These are phyloP conservation scores for Auanema sp. DNA, from an alignment of 2,888 invertebrate genomes.

Conservation along the genomic window DNA sequence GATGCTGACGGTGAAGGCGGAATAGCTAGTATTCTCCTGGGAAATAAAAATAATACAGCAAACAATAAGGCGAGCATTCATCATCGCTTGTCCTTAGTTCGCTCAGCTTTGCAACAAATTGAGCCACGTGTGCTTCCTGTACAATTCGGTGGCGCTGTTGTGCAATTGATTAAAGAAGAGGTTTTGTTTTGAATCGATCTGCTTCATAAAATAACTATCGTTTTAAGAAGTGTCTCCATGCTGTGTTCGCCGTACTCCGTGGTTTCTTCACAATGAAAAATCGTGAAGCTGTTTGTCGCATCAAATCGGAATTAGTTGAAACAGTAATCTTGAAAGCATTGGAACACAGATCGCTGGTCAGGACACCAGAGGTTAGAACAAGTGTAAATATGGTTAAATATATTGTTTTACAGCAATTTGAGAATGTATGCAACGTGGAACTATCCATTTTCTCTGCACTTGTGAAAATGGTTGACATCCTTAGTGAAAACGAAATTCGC, in stretches of 20 bases:
- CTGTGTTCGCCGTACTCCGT: slow-evolving; percentile 35
- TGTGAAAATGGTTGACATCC: slow-evolving; percentile 29
- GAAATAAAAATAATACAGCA: too few relatives aligned
- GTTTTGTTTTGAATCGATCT: slow-evolving; percentile 10
- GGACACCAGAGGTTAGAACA: slow-evolving; percentile 28
- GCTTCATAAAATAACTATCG: neutral
- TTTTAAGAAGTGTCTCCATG: slow-evolving; percentile 33
- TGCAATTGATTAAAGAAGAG: slow-evolving; percentile 31
- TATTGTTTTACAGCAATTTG: slow-evolving; percentile 27
- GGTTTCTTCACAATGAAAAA: slow-evolving; percentile 26
- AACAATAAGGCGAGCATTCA: neutral
- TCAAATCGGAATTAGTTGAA: slow-evolving; percentile 19
- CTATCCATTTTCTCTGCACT: slow-evolving; percentile 25
- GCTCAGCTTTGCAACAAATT: slow-evolving; percentile 33
- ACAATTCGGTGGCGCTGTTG: slow-evolving; percentile 31
- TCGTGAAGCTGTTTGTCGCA: slow-evolving; percentile 20
- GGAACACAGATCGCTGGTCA: slow-evolving; percentile 23
- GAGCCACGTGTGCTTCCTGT: slow-evolving; percentile 37
- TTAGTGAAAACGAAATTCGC: slow-evolving; percentile 42
- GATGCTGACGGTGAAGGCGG: slow-evolving; percentile 3
- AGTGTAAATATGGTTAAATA: neutral
- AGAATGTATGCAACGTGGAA: slow-evolving; percentile 33
- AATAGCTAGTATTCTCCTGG: neutral
- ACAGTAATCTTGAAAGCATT: slow-evolving; percentile 30
- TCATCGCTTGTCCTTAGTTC: slow-evolving; percentile 26